Percentiles rank a stretch among this genome's conserved stretches.
These are phyloP conservation scores for Drosophila demipolita DNA, from an alignment of 2,888 invertebrate genomes.

Conservation along the genomic window DNA sequence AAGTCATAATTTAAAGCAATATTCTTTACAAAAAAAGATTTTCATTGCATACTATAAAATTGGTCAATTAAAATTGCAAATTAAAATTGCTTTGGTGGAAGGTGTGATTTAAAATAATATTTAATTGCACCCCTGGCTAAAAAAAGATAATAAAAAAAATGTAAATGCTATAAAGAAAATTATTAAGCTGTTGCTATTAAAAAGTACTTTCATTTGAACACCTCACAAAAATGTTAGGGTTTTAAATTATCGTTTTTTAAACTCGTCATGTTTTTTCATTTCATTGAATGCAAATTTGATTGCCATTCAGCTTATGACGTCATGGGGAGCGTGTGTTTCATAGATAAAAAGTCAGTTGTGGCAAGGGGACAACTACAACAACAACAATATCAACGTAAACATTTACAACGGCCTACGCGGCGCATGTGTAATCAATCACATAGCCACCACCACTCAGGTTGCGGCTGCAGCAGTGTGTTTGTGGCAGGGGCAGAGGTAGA, in stretches of 20 bases:
- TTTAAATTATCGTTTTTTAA: conserved; percentile 6
- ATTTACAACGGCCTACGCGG: conserved; percentile 65
- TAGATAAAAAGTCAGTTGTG: conserved; percentile 10
- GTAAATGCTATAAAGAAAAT: neutral
- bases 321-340: conserved; percentile 16
- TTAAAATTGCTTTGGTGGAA: neutral
- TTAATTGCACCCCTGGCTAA: neutral
- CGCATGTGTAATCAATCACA: conserved; percentile 73
- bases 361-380: conserved; percentile 55
- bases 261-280: neutral
- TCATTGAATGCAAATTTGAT: conserved; percentile 12
- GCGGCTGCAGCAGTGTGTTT: conserved; percentile 20
- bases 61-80: neutral
- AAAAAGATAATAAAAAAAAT: conserved; percentile 17
- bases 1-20: neutral
- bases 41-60: neutral
- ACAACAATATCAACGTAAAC: conserved; percentile 42
- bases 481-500: conserved; percentile 11
- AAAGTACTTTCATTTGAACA: neutral
- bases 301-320: conserved; percentile 20
- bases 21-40: neutral
- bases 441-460: conserved; percentile 45
- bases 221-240: conserved; percentile 1
- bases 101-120: neutral
- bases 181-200: conserved; percentile 20